Evolutionary conservation across 1,140 invertebrate species (phyloP).

Genomic region (Chironomus tepperi): DNA sequence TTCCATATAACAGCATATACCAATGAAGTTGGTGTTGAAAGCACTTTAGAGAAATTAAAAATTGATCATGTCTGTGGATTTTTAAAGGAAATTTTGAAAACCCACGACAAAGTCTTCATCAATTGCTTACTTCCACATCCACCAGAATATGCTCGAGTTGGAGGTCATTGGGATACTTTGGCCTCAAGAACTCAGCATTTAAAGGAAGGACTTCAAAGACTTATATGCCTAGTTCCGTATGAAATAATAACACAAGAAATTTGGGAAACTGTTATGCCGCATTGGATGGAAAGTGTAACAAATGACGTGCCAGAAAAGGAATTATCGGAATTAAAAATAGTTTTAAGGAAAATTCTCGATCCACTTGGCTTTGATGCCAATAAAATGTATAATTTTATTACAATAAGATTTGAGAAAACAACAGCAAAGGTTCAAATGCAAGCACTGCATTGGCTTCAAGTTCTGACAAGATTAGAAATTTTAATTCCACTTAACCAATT

Average conservation of each 20-base stretch:
- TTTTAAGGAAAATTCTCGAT: slow-evolving; percentile 93
- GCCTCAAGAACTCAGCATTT: slow-evolving; percentile 85
- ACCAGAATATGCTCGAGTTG: slow-evolving; percentile 54
- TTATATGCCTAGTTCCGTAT: slow-evolving; percentile 95
- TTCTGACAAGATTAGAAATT: slow-evolving; percentile 80
- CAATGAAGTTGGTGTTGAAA: slow-evolving; percentile 86
- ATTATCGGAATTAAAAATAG: slow-evolving; percentile 80
- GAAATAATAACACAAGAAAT: slow-evolving; percentile 92
- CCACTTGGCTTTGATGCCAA: slow-evolving; percentile 87
- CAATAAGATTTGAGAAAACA: slow-evolving; percentile 73
- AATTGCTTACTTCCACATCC: slow-evolving; percentile 78
- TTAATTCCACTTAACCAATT: slow-evolving; percentile 75
- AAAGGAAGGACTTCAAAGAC: slow-evolving; percentile 82
- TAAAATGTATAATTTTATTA: slow-evolving; percentile 93
- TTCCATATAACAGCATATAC: slow-evolving; percentile 95
- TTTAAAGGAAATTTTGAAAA: slow-evolving; percentile 75
- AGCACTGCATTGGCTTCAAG: slow-evolving; percentile 92
- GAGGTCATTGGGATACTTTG: slow-evolving; percentile 90
- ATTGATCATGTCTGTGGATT: slow-evolving; percentile 87
- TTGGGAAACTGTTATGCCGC: slow-evolving; percentile 96
- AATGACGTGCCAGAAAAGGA: slow-evolving; percentile 91
- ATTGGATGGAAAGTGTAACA: slow-evolving; percentile 96
- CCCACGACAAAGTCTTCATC: slow-evolving; percentile 80
- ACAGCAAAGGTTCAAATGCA: slow-evolving; percentile 84
- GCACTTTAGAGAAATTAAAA: slow-evolving; percentile 84